Percentiles rank a stretch among this genome's conserved stretches.
These are phyloP conservation scores for Trochalopteron elliotii DNA, from an alignment of 2,113 vertebrate species.

Conservation along the genomic window DNA sequence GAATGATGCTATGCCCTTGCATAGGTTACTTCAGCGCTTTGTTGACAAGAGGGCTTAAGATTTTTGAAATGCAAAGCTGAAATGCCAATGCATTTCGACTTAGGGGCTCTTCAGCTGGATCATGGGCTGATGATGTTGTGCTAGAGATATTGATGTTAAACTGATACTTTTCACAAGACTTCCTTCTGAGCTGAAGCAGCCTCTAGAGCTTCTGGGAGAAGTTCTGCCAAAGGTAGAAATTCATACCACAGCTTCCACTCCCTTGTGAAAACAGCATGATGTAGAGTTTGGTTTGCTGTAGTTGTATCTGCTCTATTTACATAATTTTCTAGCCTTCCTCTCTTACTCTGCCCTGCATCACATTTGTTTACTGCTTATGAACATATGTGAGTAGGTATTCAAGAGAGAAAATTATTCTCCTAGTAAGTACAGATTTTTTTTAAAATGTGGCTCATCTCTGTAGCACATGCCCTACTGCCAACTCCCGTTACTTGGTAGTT, in stretches of 20 bases:
- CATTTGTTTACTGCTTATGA: background rate
- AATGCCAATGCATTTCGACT: background rate
- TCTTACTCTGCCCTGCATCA: background rate
- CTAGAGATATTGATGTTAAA: background rate
- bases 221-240: background rate
- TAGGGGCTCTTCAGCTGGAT: background rate
- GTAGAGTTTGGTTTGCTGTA: background rate
- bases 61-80: background rate
- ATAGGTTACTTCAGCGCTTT: background rate
- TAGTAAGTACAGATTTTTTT: background rate
- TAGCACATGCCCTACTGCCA: background rate
- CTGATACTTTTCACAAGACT: background rate
- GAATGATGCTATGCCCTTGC: background rate
- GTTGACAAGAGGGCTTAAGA: background rate
- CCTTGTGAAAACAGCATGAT: background rate
- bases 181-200: background rate
- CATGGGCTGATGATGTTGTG: background rate
- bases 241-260: background rate
- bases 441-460: background rate
- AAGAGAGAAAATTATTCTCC: background rate
- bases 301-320: background rate
- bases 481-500: background rate
- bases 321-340: background rate
- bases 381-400: background rate
- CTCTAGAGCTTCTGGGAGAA: background rate